Conservation (phyloP, 2,888 invertebrate species). For the Criorhina ranunculi region DNA sequence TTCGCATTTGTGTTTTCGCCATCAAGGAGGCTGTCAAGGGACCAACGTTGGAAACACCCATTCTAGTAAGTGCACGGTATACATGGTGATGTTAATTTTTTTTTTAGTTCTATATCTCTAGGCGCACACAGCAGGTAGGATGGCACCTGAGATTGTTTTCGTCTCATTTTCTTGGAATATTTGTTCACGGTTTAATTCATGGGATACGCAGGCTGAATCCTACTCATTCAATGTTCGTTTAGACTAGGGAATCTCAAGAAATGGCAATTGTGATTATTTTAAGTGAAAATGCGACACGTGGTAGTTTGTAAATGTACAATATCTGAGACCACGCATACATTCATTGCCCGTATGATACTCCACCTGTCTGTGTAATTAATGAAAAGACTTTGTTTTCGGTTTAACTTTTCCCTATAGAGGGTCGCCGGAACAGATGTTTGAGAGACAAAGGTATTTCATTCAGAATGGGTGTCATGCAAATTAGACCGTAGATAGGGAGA, state of each 20-base stretch:
- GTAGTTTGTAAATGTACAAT: too few species aligned
- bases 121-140: constrained; percentile 35
- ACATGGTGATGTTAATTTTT: not conserved
- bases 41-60: constrained; percentile 23
- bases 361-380: constrained; percentile 46
- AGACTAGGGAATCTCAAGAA: constrained; percentile 1
- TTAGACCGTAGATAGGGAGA: constrained; percentile 2
- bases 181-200: constrained; percentile 19
- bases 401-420: not conserved
- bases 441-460: constrained; percentile 9
- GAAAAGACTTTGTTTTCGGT: constrained; percentile 11
- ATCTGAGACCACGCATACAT: not conserved
- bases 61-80: not conserved
- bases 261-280: constrained; percentile 9
- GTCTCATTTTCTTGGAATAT: constrained; percentile 39
- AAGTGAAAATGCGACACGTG: not conserved
- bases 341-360: constrained; percentile 9
- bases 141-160: constrained; percentile 12
- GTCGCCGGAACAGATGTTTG: constrained; percentile 30
- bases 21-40: constrained; percentile 1
- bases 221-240: constrained; percentile 26
- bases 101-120: constrained; percentile 9
- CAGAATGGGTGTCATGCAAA: constrained; percentile 26
- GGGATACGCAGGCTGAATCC: constrained; percentile 4
- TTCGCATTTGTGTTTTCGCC: constrained; percentile 16